Evolutionary conservation across 1,140 invertebrate genomes (phyloP), one percentile per base, ranked within the genome.

Genomic region (Gonatopus flavifemur): DNA sequence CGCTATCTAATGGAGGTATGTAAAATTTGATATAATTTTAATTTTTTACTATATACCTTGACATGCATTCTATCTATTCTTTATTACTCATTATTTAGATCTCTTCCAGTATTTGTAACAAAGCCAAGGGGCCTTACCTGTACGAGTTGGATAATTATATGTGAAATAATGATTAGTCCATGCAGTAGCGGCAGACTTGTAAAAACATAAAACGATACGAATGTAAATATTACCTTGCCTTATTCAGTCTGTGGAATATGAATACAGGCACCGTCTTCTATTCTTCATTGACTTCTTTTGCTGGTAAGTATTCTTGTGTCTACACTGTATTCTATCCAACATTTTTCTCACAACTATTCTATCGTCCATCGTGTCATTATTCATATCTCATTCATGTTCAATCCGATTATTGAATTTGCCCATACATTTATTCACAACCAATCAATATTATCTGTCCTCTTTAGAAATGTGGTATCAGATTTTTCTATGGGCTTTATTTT

Each of bases 401-500:
- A 32, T 21, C 18, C 15, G 8, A 48, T 38, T 30, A 13, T 38
- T 44, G 13, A 4, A 41, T 46, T 9, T 9, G 32, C 41, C 16
- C 6, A 44, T 7, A 13, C 20, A 30, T 13, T 33, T 21, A 21
- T 20, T 9, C 37, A 16, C 30, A 36, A 36, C 22, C 16, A 35
- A 6, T 16, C 12, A 28, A 30, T 5, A 5, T 39, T 3, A 13
- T 16, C 21, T 9, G 21, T 24, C 4, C 32, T 39, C 19, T 21
- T 22, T 19, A 80, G 93, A 95, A 76, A 97, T 97, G 88, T 96
- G 93, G 93, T 96, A 96, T 75, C 89, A 94, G 64, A 87, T 96
- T 62, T 94, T 94, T 80, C 78, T 96, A 45, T 96, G 93, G 93
- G 91, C 92, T 13, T 80, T 97, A 60, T 93, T 94, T 70, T 95